phyloP scores from a whole-genome alignment of 2,888 invertebrate genomes.

The Lomographa bimaculata region DNA sequence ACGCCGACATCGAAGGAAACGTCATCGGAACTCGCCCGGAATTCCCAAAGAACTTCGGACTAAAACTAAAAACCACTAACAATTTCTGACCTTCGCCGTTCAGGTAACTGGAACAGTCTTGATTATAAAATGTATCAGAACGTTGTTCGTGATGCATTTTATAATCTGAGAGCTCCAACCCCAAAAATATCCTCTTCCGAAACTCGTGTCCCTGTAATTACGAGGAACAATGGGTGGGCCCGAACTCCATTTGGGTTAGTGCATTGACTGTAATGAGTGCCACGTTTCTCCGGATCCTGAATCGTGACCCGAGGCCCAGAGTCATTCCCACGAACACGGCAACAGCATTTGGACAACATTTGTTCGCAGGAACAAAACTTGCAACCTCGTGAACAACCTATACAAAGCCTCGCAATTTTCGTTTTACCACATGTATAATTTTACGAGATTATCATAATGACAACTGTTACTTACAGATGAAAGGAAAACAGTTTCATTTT shows the following conservation, averaged over 20 bases:
- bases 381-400: constrained; percentile 40
- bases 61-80: constrained; percentile 6
- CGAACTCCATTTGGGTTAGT: constrained; percentile 34
- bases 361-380: constrained; percentile 37
- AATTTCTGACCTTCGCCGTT: constrained; percentile 31
- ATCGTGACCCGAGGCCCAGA: constrained; percentile 52
- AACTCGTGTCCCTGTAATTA: constrained; percentile 44
- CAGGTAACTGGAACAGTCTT: no score
- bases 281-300: constrained; percentile 48
- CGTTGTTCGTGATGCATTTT: constrained; percentile 34
- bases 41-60: constrained; percentile 7
- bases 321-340: constrained; percentile 51
- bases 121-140: no score
- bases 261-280: constrained; percentile 52
- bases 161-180: constrained; percentile 7
- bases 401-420: constrained; percentile 43
- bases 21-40: constrained; percentile 20
- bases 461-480: constrained; percentile 24
- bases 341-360: constrained; percentile 48
- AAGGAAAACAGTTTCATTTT: constrained; percentile 19
- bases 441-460: constrained; percentile 39
- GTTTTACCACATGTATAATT: constrained; percentile 38
- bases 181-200: constrained; percentile 26
- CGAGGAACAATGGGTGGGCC: constrained; percentile 42
- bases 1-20: constrained; percentile 12